Evolutionary conservation across 2,888 invertebrate genomes (phyloP).

Genomic region (Pseudoips prasinana): DNA sequence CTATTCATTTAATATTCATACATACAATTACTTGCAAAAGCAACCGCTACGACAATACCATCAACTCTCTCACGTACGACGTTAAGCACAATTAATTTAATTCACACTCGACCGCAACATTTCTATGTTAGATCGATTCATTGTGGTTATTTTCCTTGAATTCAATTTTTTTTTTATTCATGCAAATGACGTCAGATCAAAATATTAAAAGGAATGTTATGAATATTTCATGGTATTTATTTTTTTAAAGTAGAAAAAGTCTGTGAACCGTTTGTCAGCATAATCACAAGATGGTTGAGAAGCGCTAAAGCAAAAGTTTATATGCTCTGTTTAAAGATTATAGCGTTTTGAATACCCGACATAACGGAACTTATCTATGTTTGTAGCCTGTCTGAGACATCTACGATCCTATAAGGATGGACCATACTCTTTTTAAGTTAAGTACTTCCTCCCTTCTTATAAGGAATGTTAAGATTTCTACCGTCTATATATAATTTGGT

Average conservation of each 20-base stretch:
- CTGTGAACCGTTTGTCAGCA: constrained; percentile 40
- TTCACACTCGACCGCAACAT: constrained; percentile 42
- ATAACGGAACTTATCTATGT: too few species aligned
- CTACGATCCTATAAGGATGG: too few species aligned
- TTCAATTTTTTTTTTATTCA: too few species aligned
- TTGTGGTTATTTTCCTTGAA: too few species aligned
- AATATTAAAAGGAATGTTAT: constrained; percentile 28
- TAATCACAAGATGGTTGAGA: constrained; percentile 46
- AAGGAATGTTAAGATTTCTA: too few species aligned
- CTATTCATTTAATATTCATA: constrained; percentile 72
- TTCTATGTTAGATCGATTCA: constrained; percentile 31
- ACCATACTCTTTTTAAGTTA: too few species aligned
- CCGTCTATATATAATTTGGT: too few species aligned
- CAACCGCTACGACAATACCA: constrained; percentile 57
- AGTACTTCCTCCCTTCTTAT: too few species aligned
- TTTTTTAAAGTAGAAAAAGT: constrained; percentile 36
- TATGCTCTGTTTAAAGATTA: too few species aligned
- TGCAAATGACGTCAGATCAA: too few species aligned
- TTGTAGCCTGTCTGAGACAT: too few species aligned
- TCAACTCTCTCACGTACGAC: constrained; percentile 52
- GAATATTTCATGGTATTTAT: constrained; percentile 36
- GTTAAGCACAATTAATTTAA: constrained; percentile 57
- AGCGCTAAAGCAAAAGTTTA: constrained; percentile 25
- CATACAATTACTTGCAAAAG: constrained; percentile 67
- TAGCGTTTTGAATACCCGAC: too few species aligned